Percentiles rank a stretch among this genome's conserved stretches.
These are phyloP conservation scores for Ephestia elutella DNA, from an alignment of 1,140 invertebrate genomes.

Conservation along the genomic window DNA sequence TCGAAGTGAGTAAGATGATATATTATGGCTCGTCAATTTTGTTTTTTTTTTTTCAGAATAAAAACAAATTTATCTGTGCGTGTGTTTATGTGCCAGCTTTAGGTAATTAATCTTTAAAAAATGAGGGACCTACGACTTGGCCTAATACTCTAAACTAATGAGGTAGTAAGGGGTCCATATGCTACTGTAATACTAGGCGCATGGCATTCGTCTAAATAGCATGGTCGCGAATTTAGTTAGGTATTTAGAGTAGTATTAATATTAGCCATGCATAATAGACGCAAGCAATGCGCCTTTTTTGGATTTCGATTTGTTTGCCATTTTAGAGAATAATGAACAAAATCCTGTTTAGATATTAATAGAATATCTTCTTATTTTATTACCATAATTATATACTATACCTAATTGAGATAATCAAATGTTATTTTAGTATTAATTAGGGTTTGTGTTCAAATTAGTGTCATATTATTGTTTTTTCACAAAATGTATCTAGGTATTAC, in stretches of 20 bases:
- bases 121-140: neutral
- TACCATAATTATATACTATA: neutral
- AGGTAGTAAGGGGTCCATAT: neutral
- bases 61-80: too few species aligned
- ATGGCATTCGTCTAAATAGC: too few species aligned
- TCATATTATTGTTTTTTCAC: conserved; percentile 65
- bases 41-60: too few species aligned
- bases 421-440: conserved; percentile 34
- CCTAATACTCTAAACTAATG: neutral
- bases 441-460: conserved; percentile 69
- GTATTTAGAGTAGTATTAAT: neutral
- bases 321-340: conserved; percentile 4
- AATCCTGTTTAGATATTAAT: neutral
- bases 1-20: too few species aligned
- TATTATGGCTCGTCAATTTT: too few species aligned
- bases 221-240: neutral
- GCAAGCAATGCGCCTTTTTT: neutral
- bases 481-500: conserved; percentile 27
- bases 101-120: too few species aligned
- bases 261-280: neutral
- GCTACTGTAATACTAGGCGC: too few species aligned
- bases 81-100: too few species aligned
- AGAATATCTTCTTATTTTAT: neutral
- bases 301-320: neutral
- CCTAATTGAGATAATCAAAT: conserved; percentile 1